Conservation (phyloP, 2,113 vertebrate genomes). For the Rhodinocichla rosea region DNA sequence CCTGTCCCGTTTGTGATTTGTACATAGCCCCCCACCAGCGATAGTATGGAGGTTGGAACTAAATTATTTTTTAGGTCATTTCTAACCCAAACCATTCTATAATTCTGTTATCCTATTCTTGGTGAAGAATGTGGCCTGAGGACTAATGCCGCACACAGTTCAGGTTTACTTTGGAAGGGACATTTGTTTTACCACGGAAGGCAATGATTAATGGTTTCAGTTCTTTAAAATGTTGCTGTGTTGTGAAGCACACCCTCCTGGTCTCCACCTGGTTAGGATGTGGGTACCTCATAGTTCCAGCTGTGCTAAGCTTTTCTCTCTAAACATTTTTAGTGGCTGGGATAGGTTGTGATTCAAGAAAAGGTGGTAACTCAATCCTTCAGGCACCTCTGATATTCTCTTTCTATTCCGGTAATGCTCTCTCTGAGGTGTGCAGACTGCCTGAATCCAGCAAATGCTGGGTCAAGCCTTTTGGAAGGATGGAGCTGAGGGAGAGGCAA, state of each 20-base stretch:
- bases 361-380: not conserved
- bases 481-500: not conserved
- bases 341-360: not conserved
- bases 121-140: not conserved
- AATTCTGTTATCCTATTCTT: not conserved
- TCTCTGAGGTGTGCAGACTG: not conserved
- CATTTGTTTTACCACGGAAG: not conserved
- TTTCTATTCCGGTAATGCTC: not conserved
- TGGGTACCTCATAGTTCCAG: not conserved
- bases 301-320: not conserved
- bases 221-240: not conserved
- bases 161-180: not conserved
- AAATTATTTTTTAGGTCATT: not conserved
- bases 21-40: too few species aligned
- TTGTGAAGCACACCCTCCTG: not conserved
- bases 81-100: not conserved
- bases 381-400: not conserved
- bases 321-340: not conserved
- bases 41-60: not conserved
- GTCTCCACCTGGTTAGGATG: not conserved
- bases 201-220: not conserved
- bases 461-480: not conserved
- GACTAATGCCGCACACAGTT: too few species aligned
- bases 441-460: not conserved
- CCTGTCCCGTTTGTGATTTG: too few species aligned